phyloP scores from a whole-genome alignment of 2,888 invertebrate species.

The Cyrtodaria siliqua region DNA sequence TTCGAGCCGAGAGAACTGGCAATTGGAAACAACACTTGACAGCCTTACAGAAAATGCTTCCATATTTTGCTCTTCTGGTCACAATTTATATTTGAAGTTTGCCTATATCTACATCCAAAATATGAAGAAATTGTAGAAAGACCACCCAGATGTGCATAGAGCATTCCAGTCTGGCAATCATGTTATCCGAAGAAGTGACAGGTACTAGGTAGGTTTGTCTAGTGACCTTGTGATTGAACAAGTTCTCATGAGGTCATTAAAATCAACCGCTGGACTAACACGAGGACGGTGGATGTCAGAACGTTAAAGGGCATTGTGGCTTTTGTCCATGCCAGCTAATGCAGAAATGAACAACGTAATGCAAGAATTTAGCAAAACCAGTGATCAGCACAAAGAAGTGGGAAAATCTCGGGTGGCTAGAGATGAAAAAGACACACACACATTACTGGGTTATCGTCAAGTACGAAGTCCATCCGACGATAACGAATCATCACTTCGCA shows the following conservation, averaged over 20 bases:
- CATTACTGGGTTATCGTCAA: conserved; percentile 24
- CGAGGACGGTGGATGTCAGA: conserved; percentile 64
- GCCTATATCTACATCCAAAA: conserved; percentile 21
- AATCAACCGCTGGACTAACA: conserved; percentile 67
- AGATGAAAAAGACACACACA: conserved; percentile 14
- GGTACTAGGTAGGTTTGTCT: conserved; percentile 71
- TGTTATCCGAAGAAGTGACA: conserved; percentile 44
- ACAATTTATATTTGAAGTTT: conserved; percentile 31
- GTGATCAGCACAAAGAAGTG: conserved; percentile 53
- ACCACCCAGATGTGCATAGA: conserved; percentile 6
- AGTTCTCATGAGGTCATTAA: conserved; percentile 67
- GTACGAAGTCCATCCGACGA: conserved; percentile 41
- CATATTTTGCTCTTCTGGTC: conserved; percentile 37
- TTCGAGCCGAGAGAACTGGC: conserved; percentile 62
- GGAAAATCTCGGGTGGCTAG: conserved; percentile 3
- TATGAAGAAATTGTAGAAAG: conserved; percentile 8
- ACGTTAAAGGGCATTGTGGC: conserved; percentile 59
- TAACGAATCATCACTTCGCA: conserved; percentile 30
- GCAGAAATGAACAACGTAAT: conserved; percentile 45
- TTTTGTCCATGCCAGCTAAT: conserved; percentile 60
- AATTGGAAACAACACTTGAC: conserved; percentile 39
- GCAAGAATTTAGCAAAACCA: conserved; percentile 16
- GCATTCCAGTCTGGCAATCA: conserved; percentile 7
- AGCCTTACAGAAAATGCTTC: conserved; percentile 31
- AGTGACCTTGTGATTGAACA: conserved; percentile 73